These are phyloP conservation scores for Oryzias melastigma DNA, from an alignment of 2,113 vertebrate species.

Conservation along the genomic window DNA sequence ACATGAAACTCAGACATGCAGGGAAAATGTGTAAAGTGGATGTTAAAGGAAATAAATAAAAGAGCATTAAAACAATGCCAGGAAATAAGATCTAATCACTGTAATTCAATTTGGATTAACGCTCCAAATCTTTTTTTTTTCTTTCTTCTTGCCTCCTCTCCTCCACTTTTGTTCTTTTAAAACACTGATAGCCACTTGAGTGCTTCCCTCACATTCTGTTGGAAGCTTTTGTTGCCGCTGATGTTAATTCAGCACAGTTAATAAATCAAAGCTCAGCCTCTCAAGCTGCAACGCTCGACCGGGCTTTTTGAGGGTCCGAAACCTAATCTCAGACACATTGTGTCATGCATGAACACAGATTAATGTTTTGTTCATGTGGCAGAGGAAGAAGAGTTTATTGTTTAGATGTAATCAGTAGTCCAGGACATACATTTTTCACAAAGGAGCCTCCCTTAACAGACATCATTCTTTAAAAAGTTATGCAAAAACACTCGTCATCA, in stretches of 20 bases:
- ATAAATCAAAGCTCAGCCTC: constrained; percentile 18
- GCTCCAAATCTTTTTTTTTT: constrained; percentile 55
- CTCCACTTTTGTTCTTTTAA: constrained; percentile 51
- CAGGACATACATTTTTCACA: too few relatives aligned
- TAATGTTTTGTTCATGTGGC: too few relatives aligned
- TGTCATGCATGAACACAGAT: too few relatives aligned
- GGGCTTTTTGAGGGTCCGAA: too few relatives aligned
- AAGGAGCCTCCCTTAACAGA: too few relatives aligned
- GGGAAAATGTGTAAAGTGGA: constrained; percentile 22
- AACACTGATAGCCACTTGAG: constrained; percentile 60
- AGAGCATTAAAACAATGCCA: constrained; percentile 33
- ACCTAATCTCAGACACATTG: too few relatives aligned
- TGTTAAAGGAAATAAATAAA: constrained; percentile 42
- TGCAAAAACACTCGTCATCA: too few relatives aligned
- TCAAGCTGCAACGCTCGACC: too few relatives aligned
- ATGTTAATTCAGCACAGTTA: constrained; percentile 43
- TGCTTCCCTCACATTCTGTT: constrained; percentile 47
- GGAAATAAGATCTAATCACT: constrained; percentile 54
- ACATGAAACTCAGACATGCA: constrained; percentile 1
- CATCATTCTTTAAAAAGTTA: too few relatives aligned
- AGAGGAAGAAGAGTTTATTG: too few relatives aligned
- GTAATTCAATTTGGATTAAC: constrained; percentile 70
- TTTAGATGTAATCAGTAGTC: too few relatives aligned
- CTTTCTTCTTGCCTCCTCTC: constrained; percentile 40
- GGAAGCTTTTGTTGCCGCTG: constrained; percentile 24